Evolutionary conservation across 35 echinoderm and acorn worm species (phyloP).

Genomic region (Stichopus chloronotus): DNA sequence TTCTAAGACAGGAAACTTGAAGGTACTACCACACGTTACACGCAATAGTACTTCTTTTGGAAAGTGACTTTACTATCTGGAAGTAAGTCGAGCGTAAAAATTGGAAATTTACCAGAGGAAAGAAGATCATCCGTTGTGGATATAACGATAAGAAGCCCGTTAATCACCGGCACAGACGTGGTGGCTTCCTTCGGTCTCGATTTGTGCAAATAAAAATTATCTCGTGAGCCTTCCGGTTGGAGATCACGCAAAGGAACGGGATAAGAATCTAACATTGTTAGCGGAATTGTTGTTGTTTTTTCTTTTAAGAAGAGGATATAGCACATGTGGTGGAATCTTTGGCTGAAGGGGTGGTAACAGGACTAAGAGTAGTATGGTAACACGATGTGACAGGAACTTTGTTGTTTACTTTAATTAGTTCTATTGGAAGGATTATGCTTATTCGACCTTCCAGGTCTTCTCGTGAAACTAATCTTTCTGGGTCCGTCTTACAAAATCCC

Average conservation of each 20-base stretch:
- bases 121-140: not conserved
- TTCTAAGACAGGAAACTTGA: not conserved
- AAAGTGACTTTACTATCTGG: not conserved
- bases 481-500: not conserved
- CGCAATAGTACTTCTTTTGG: not conserved
- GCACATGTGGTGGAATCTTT: too few relatives aligned
- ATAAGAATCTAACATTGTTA: not conserved
- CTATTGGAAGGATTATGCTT: too few relatives aligned
- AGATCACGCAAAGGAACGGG: not conserved
- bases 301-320: too few relatives aligned
- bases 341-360: too few relatives aligned
- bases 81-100: slow-evolving; percentile 1
- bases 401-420: too few relatives aligned
- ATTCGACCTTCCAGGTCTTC: too few relatives aligned
- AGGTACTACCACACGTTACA: not conserved
- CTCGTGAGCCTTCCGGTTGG: not conserved
- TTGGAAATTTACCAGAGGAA: not conserved
- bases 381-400: too few relatives aligned
- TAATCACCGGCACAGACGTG: not conserved
- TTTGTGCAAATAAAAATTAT: slow-evolving; percentile 15
- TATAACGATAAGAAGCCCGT: not conserved
- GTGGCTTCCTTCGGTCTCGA: not conserved
- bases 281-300: too few relatives aligned
- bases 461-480: not conserved
- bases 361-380: too few relatives aligned